Percentiles rank a stretch among this genome's conserved stretches.
Evolutionary conservation across 2,888 invertebrate genomes (phyloP).

Genomic region (Mimas tiliae): DNA sequence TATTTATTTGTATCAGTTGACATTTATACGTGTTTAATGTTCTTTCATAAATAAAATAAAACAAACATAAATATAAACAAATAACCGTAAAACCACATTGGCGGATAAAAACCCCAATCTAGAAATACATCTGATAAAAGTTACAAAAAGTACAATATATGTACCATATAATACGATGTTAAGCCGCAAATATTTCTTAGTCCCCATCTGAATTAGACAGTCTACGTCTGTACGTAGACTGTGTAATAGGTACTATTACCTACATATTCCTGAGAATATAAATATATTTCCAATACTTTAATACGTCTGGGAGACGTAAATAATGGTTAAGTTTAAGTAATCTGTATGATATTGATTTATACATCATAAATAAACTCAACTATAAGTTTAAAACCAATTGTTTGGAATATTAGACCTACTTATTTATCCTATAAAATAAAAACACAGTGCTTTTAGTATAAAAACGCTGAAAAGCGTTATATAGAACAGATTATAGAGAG

Average conservation of each 20-base stretch:
- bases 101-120: too few species aligned
- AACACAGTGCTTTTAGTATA: too few species aligned
- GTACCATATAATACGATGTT: slow-evolving; percentile 11
- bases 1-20: too few species aligned
- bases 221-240: too few species aligned
- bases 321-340: not conserved
- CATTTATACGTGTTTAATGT: not conserved
- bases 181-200: slow-evolving; percentile 6
- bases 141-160: slow-evolving; percentile 11
- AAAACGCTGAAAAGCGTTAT: too few species aligned
- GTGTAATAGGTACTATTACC: too few species aligned
- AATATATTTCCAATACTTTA: not conserved
- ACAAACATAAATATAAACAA: not conserved
- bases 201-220: not conserved
- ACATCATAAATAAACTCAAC: too few species aligned
- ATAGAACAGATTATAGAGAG: not conserved
- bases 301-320: not conserved
- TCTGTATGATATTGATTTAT: too few species aligned
- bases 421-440: too few species aligned
- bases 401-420: too few species aligned
- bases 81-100: not conserved
- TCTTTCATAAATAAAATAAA: not conserved
- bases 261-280: too few species aligned
- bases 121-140: not conserved
- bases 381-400: too few species aligned